These are phyloP conservation scores for Myripristis jacobus DNA, from an alignment of 2,797 vertebrate species.

Conservation along the genomic window DNA sequence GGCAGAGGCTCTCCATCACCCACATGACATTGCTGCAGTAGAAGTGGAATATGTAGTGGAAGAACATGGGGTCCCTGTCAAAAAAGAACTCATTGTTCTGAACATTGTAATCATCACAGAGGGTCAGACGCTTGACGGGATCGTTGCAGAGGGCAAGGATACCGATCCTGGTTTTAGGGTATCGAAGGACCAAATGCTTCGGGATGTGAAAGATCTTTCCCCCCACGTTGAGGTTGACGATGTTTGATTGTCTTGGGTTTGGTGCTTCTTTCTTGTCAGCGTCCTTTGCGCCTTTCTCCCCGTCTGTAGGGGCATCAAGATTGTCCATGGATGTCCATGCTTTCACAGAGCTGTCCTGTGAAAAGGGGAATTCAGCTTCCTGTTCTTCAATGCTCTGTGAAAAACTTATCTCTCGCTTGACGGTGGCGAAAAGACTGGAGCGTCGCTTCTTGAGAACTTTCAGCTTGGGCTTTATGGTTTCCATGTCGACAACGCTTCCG, in stretches of 20 bases:
- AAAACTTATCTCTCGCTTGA: constrained; percentile 84
- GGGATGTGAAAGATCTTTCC: constrained; percentile 88
- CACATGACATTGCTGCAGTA: constrained; percentile 90
- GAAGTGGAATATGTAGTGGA: constrained; percentile 92
- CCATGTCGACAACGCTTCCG: constrained; percentile 66
- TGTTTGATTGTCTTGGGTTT: constrained; percentile 63
- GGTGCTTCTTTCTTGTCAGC: constrained; percentile 6
- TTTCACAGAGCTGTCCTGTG: constrained; percentile 87
- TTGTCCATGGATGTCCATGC: constrained; percentile 90
- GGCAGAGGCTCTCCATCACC: constrained; percentile 91
- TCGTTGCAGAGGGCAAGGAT: constrained; percentile 85
- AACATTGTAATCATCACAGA: constrained; percentile 92
- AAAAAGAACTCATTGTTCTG: constrained; percentile 91
- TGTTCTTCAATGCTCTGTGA: constrained; percentile 76
- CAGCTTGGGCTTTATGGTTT: constrained; percentile 59
- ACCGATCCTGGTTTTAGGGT: constrained; percentile 88
- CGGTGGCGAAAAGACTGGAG: constrained; percentile 84
- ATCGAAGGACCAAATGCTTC: constrained; percentile 77
- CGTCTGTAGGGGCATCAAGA: constrained; percentile 56
- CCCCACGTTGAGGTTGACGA: constrained; percentile 89
- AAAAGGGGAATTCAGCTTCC: constrained; percentile 84
- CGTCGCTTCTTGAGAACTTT: constrained; percentile 82
- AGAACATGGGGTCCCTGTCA: constrained; percentile 90
- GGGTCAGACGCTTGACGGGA: constrained; percentile 82
- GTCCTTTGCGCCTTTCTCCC: neutral